phyloP scores from a whole-genome alignment of 2,797 vertebrate genomes.

The Setipinna tenuifilis region DNA sequence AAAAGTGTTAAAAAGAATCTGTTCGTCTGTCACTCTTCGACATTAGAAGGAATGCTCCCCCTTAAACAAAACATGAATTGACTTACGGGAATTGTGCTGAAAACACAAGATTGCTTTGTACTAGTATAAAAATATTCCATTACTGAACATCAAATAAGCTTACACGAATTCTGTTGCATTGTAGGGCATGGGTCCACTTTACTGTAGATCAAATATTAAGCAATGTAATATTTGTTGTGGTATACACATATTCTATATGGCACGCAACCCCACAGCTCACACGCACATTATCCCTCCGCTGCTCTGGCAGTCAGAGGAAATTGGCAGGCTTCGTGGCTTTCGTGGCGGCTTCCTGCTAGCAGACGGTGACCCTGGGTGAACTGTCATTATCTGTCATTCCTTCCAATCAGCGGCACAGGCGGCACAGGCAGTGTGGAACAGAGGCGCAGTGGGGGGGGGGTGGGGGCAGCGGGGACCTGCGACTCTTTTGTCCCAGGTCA shows the following conservation, averaged over 20 bases:
- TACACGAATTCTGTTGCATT: no score
- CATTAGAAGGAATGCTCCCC: neutral
- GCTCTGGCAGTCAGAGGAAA: neutral
- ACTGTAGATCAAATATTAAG: no score
- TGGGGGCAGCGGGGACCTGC: neutral
- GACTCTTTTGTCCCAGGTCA: neutral
- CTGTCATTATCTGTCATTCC: slow-evolving; percentile 33
- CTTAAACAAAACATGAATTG: neutral
- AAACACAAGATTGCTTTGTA: neutral
- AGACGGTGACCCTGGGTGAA: neutral
- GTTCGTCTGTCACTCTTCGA: neutral
- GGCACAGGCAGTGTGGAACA: neutral
- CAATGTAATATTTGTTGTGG: no score
- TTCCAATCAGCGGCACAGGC: slow-evolving; percentile 19
- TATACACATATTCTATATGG: neutral
- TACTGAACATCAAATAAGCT: no score
- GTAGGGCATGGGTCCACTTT: no score
- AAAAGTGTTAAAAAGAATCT: neutral
- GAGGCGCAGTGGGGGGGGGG: no score
- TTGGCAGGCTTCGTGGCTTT: neutral
- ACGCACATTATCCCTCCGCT: neutral
- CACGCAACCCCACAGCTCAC: neutral
- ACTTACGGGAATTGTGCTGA: neutral
- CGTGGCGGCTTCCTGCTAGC: slow-evolving; percentile 22
- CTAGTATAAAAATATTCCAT: no score